Evolutionary conservation across 2,888 invertebrate genomes (phyloP).

Genomic region (Cataglyphis albicans): DNA sequence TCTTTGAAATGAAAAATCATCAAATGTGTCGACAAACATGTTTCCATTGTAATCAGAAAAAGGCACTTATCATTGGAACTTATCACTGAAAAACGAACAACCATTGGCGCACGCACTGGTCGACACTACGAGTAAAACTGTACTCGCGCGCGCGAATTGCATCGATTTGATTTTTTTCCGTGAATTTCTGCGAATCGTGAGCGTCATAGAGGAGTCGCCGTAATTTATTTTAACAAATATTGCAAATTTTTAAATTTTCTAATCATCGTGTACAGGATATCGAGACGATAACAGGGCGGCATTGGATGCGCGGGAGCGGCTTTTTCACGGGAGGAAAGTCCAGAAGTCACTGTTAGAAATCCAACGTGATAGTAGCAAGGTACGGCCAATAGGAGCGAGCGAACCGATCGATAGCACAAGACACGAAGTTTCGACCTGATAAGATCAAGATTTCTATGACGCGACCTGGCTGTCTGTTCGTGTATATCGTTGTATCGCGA

Average conservation of each 20-base stretch:
- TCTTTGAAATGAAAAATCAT: background rate
- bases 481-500: slow-evolving; percentile 23
- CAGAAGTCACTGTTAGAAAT: slow-evolving; percentile 44
- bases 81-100: background rate
- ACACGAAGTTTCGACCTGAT: slow-evolving; percentile 50
- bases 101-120: slow-evolving; percentile 23
- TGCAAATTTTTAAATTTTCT: background rate
- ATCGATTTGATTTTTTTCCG: slow-evolving; percentile 45
- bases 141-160: slow-evolving; percentile 30
- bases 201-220: background rate
- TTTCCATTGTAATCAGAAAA: background rate
- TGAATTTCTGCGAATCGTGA: slow-evolving; percentile 16
- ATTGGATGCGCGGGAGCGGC: background rate
- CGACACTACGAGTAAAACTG: slow-evolving; percentile 50
- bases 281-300: background rate
- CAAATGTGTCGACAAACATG: background rate
- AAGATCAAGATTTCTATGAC: slow-evolving; percentile 50
- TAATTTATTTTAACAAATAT: background rate
- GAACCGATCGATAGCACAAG: slow-evolving; percentile 57
- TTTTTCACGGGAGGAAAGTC: slow-evolving; percentile 27
- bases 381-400: slow-evolving; percentile 27
- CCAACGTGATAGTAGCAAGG: slow-evolving; percentile 31
- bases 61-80: slow-evolving; percentile 11
- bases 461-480: slow-evolving; percentile 22
- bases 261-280: slow-evolving; percentile 40